Conservation (phyloP, 2,797 vertebrate genomes). For the Pteronotus mesoamericanus region DNA sequence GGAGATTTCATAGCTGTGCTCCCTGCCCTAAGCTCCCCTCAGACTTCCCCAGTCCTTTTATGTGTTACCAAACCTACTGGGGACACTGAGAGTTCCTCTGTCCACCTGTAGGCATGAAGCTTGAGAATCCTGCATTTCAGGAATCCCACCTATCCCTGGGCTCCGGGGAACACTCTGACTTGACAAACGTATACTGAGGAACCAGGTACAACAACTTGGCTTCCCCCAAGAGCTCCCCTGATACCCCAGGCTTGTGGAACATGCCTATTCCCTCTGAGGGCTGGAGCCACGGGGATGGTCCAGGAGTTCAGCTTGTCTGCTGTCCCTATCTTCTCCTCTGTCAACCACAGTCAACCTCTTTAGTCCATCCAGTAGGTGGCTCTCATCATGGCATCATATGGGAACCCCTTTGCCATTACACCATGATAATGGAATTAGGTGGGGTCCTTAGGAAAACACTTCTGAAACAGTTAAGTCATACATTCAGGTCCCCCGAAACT, state of each 20-base stretch:
- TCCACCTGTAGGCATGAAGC: background rate
- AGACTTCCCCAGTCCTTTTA: background rate
- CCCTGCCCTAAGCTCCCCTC: background rate
- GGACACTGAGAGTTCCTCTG: background rate
- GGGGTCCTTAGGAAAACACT: background rate
- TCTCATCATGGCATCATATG: background rate
- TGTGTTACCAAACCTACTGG: background rate
- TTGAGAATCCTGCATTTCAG: background rate
- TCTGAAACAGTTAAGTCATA: background rate
- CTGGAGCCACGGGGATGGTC: background rate
- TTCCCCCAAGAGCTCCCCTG: background rate
- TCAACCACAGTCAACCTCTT: background rate
- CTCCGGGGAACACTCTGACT: background rate
- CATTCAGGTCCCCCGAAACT: background rate
- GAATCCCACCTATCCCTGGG: background rate
- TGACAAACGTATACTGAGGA: background rate
- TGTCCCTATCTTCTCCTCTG: background rate
- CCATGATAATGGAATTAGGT: background rate
- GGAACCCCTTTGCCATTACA: background rate
- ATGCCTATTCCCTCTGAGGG: background rate
- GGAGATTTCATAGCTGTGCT: background rate
- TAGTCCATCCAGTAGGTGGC: constrained; percentile 6
- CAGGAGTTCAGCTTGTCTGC: background rate
- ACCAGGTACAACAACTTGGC: background rate
- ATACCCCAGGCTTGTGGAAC: background rate